Base-by-base conservation (phyloP, 2,888 invertebrate genomes). In the Eilema caniola region DNA sequence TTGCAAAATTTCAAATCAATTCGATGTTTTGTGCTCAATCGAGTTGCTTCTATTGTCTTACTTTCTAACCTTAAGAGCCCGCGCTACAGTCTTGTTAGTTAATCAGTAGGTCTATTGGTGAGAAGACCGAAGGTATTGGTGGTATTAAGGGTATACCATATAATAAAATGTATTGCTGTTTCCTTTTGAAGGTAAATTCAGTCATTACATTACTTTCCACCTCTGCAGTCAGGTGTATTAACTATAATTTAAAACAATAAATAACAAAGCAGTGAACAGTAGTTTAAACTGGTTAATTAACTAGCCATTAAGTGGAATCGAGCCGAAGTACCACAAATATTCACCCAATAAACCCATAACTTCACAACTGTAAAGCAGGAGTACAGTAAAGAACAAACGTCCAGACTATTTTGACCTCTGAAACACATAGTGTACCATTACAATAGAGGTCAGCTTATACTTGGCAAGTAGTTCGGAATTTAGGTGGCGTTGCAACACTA, bases 401-500 rank as follows among this genome's bases (percentile, higher is more conserved):
- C 60, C 66, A 66, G n/a, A 12, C 12, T 62, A 56, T 0, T 24
- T 2, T 20, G 67, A 67, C 3, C 62, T 67, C 12, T 33, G 12
- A 5, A 7, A 14, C 7, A 12, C 3, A 4, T 0, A 31, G 24
- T 53, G 20, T 8, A 0, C 7, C n/a, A 8, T 11, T 20, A n/a
- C 1, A 7, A 7, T n/a, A 4, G 4, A 63, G 80, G 8, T 81
- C 84, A 76, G 63, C 47, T 75, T 74, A 81, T 31, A 70, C 31
- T 85, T 83, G 89, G 31, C 60, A 24, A 70, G 71, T 68, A 80
- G 78, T 71, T 75, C 83, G 80, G 61, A 73, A 68, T 71, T 70
- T 87, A 88, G 89, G 88, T 87, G 83, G 85, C 86, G 87, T 86
- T 85, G 88, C 85, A 82, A 88, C 91, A 90, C 90, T 93, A 93